Evolutionary conservation across 2,113 vertebrate genomes (phyloP).

Genomic region (Elaphurus davidianus): DNA sequence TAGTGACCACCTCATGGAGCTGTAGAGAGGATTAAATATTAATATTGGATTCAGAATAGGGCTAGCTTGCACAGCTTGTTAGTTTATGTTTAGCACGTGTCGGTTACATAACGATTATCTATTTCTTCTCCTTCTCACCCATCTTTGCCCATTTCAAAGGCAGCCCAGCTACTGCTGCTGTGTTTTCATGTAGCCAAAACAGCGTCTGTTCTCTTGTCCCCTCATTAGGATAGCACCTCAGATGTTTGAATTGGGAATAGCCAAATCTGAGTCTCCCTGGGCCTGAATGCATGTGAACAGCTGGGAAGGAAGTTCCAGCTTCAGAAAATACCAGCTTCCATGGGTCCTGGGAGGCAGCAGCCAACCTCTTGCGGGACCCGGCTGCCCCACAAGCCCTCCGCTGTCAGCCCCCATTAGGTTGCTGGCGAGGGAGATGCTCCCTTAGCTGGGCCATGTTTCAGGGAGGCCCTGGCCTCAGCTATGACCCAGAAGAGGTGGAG

Average conservation of each 20-base stretch:
- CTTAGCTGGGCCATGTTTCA: background rate
- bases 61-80: too few species aligned
- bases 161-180: background rate
- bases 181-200: background rate
- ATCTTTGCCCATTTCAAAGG: background rate
- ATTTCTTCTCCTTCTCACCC: background rate
- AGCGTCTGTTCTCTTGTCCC: background rate
- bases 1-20: too few species aligned
- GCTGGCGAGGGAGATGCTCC: background rate
- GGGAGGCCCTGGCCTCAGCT: background rate
- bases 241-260: background rate
- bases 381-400: background rate
- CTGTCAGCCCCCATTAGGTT: background rate
- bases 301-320: background rate
- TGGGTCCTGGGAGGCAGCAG: background rate
- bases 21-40: background rate
- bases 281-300: background rate
- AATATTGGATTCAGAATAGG: background rate
- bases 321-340: background rate
- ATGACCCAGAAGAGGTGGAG: background rate
- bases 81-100: rapidly evolving
- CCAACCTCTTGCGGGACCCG: background rate
- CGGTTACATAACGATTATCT: rapidly evolving
- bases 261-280: background rate
- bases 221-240: background rate